phyloP scores from a whole-genome alignment of 2,113 vertebrate genomes.

The western clawed frog (Xenopus tropicalis) region UCB_Xtro_10.0 CM004448.2:108320001-108320500 shows the following conservation, averaged over 20 bases:
- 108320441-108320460: too few species aligned
- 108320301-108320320: too few species aligned
- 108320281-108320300: conserved; percentile 54
- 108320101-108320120: conserved; percentile 99
- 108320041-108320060: conserved; percentile 72
- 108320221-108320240: conserved; percentile 88
- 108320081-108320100: conserved; percentile 72
- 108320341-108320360: neutral
- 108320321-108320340: neutral
- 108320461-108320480: too few species aligned
- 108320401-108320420: too few species aligned
- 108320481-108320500: too few species aligned
- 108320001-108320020: neutral
- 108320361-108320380: neutral
- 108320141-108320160: conserved; percentile 90
- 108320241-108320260: conserved; percentile 88
- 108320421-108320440: too few species aligned
- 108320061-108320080: conserved; percentile 76
- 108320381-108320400: too few species aligned
- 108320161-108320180: conserved; percentile 93
- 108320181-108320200: conserved; percentile 94
- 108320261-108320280: conserved; percentile 84
- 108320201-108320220: conserved; percentile 72
- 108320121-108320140: conserved; percentile 99
- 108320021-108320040: conserved; percentile 49